These are phyloP conservation scores for Propithecus deckenii DNA, from an alignment of 2,797 vertebrate species.

Conservation along the genomic window DNA sequence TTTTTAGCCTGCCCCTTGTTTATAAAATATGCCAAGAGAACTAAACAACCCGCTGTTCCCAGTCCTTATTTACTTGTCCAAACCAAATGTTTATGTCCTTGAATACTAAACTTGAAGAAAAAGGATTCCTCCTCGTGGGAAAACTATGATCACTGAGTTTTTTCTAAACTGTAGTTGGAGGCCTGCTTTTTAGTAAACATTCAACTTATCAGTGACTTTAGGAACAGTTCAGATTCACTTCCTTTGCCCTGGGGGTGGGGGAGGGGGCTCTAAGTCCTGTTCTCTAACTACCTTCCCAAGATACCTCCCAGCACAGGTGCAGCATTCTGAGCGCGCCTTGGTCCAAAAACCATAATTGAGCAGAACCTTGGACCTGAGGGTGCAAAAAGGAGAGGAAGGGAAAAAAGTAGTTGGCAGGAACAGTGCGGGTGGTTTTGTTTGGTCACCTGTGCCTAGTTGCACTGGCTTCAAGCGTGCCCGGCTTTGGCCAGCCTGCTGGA, in stretches of 20 bases:
- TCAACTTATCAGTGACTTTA: background rate
- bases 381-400: background rate
- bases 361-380: background rate
- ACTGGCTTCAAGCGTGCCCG: background rate
- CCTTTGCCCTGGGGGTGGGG: background rate
- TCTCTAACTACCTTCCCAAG: background rate
- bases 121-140: constrained; percentile 56
- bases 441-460: background rate
- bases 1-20: constrained; percentile 64
- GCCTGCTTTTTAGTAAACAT: background rate
- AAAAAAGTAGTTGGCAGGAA: background rate
- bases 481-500: background rate
- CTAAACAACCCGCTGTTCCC: constrained; percentile 62
- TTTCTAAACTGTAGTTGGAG: constrained; percentile 16
- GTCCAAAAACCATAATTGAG: background rate
- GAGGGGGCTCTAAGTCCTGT: background rate
- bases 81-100: constrained; percentile 74
- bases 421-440: background rate
- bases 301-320: background rate
- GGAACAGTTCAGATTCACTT: background rate
- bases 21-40: constrained; percentile 77
- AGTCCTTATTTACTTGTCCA: constrained; percentile 70
- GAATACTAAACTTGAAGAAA: constrained; percentile 72
- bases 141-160: background rate
- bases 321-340: background rate